phyloP scores from a whole-genome alignment of 2,797 vertebrate species.

The Lacerta viridis region DNA sequence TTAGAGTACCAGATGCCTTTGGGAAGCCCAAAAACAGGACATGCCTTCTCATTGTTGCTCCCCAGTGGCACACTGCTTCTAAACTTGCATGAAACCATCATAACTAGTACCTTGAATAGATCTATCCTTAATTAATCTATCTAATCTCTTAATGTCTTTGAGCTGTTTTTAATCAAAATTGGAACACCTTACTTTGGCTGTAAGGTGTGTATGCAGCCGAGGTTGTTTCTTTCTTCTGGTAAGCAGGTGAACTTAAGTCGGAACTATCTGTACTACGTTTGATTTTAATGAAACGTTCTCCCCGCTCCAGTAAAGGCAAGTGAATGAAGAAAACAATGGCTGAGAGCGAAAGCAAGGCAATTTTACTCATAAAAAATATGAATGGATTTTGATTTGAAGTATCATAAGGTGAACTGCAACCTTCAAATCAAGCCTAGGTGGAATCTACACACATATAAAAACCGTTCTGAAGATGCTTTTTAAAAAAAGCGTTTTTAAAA shows the following conservation, averaged over 20 bases:
- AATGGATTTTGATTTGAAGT: neutral
- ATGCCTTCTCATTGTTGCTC: too few species aligned
- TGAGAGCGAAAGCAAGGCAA: neutral
- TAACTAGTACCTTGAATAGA: neutral
- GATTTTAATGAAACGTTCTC: neutral
- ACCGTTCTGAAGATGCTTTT: too few species aligned
- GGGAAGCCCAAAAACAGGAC: too few species aligned
- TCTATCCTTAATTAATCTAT: neutral
- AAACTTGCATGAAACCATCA: too few species aligned
- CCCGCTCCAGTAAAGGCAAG: neutral
- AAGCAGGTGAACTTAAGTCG: neutral
- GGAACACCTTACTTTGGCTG: too few species aligned
- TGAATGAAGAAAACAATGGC: neutral
- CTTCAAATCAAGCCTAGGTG: neutral
- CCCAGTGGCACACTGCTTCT: too few species aligned
- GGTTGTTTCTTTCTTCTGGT: neutral
- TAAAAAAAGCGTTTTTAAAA: too few species aligned
- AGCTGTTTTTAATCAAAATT: neutral
- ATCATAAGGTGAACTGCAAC: neutral
- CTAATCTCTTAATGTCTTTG: neutral
- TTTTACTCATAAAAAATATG: neutral
- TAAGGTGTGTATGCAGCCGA: neutral
- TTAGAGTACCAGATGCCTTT: too few species aligned
- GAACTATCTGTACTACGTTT: neutral
- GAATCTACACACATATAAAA: too few species aligned